Evolutionary conservation across 2,113 vertebrate genomes (phyloP).

Genomic region (Gnathonemus echidnorhynchus): DNA sequence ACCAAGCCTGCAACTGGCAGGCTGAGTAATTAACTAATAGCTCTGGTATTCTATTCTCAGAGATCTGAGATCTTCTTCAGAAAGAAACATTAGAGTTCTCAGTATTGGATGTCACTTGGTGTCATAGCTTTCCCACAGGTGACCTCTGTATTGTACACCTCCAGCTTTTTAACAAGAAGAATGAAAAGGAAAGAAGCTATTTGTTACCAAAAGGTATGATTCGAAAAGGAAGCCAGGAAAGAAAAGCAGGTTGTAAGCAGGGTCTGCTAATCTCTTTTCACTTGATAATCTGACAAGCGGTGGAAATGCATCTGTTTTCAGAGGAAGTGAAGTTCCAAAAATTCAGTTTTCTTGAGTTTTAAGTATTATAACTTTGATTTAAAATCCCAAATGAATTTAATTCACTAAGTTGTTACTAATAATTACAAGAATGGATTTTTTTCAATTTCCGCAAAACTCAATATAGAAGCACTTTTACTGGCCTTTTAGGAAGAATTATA

Average conservation of each 20-base stretch:
- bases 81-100: neutral
- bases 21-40: neutral
- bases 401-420: neutral
- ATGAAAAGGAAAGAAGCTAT: neutral
- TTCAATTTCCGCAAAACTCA: neutral
- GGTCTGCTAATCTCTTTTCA: neutral
- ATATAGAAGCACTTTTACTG: neutral
- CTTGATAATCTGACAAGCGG: neutral
- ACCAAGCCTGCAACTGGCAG: neutral
- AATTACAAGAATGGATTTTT: neutral
- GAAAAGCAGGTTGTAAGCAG: neutral
- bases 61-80: neutral
- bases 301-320: neutral
- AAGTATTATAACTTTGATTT: neutral
- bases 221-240: neutral
- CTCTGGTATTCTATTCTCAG: neutral
- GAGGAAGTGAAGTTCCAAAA: neutral
- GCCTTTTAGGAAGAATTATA: neutral
- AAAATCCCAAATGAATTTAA: neutral
- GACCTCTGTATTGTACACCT: neutral
- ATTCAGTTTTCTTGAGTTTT: neutral
- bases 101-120: neutral
- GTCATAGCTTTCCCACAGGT: neutral
- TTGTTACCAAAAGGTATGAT: neutral
- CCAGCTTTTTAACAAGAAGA: slow-evolving; percentile 5